Base-by-base conservation (phyloP, 2,797 vertebrate species). In the Danio aesculapii region DNA sequence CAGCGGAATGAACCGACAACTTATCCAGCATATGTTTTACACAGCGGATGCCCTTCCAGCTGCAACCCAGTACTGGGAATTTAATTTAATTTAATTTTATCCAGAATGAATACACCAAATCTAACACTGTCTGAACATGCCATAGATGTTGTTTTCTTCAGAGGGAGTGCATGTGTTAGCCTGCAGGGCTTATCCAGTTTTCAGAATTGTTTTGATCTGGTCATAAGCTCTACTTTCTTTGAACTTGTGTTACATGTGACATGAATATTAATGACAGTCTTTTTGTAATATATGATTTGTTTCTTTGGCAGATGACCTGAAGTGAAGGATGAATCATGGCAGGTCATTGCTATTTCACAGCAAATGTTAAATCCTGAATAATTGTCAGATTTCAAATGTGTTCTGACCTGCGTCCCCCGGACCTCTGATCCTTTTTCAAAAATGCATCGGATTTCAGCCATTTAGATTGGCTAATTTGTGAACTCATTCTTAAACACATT, bases 141-240 rank as follows among this genome's bases (percentile, higher is more conserved):
- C 30, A 30, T 30, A 30, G 30, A 30, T 30, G 30, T 30, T 30
- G 46, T 67, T 67, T 67, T 19, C 17, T 67, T 17, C 44, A 64
- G 6, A 68, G 63, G 63, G 19, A 30, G 63, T 46, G 10, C 3
- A 55, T 63, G 21, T 43, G 73, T 43, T 70, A 59, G 46, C 73
- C 72, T 66, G 6, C 6, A 30, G 30, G 53, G 44, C 57, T 58
- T 9, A 58, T 19, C 17, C 4, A 58, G 8, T 58, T 19, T 21
- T 9, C 55, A 58, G 86, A 83, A 78, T 88, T 87, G 89, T 89
- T 30, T 30, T 30, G 30, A 30, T 30, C 30, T 86, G 88, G 76
- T 59, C 67, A 77, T 74, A 85, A 88, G 75, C 88, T 88, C 88
- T 87, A 87, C 80, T 83, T 61, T 0, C 76, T 85, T 88, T 85